phyloP scores from a whole-genome alignment of 2,113 vertebrate genomes.

The Leucosticte australis region DNA sequence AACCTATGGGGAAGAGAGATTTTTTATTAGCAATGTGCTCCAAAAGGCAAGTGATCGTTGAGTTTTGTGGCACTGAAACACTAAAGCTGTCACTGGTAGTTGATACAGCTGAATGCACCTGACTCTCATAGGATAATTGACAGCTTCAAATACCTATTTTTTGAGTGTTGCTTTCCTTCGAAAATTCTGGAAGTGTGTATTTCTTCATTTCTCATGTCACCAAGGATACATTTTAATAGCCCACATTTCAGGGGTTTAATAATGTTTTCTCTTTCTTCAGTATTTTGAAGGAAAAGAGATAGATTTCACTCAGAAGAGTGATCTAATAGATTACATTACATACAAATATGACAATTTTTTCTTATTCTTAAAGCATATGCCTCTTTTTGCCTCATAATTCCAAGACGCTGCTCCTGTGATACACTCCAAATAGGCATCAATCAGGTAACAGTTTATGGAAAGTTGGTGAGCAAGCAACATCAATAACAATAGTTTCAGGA shows the following conservation, averaged over 20 bases:
- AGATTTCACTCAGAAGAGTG: background rate
- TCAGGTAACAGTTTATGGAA: background rate
- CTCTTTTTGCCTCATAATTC: background rate
- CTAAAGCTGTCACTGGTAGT: background rate
- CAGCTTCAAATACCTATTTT: background rate
- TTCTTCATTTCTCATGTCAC: background rate
- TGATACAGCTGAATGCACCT: background rate
- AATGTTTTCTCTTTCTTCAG: background rate
- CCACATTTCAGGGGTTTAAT: background rate
- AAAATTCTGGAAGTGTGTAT: background rate
- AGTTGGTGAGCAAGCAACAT: background rate
- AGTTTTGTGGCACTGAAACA: background rate
- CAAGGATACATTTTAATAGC: background rate
- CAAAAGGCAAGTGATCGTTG: background rate
- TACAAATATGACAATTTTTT: background rate
- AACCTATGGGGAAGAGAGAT: background rate
- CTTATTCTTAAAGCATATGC: background rate
- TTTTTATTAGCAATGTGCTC: background rate
- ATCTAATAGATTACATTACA: background rate
- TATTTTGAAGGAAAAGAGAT: background rate
- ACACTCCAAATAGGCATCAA: background rate
- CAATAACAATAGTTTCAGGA: background rate
- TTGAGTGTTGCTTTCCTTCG: background rate
- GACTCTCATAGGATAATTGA: background rate
- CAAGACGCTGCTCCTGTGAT: background rate